Evolutionary conservation across 2,797 vertebrate species (phyloP), one percentile per base, ranked within the genome.

Genomic region (Tenualosa ilisha): DNA sequence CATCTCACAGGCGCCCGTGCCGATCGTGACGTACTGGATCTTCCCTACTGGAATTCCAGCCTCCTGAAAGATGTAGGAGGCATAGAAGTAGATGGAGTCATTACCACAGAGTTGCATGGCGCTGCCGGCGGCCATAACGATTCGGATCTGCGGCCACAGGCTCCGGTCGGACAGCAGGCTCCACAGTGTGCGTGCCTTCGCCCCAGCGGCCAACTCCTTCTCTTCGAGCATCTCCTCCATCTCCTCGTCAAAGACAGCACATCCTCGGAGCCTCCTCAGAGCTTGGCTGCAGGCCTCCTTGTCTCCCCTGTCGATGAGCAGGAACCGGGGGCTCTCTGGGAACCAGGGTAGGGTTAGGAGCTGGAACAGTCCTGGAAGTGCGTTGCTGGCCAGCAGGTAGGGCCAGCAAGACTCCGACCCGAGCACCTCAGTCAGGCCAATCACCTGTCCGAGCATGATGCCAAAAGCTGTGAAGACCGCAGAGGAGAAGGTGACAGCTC

Each of bases 21-120:
- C 96, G 0, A 97, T 95, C 24, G 95, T 90, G 56, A 87, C 88
- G 0, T 98, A 97, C 68, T 96, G 97, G 86, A 97, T 92, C 86
- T 91, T 96, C n/a, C 94, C 92, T 0, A 26, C 24, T 0, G 96
- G 94, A 72, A 98, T 94, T 3, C 97, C 96, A 0, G 96, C 97
- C 87, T 92, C 91, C 6, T 92, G 90, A 88, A 99, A 98, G 84
- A 98, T 94, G 79, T 96, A 97, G 0, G 93, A 96, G 15, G 97
- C 96, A 1, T 98, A 98, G 92, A 96, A 97, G 90, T 98, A 98
- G 91, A 97, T 94, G 17, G 95, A 95, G 85, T 98, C 96, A 0
- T 97, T 97, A 9, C 97, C 96, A 0, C 97, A 98, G 37, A 98
- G 97, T 94, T 98, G 97, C 96, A 97, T 96, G 90, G 96, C 96